Evolutionary conservation across 2,888 invertebrate genomes (phyloP).

Genomic region (Blomia tropicalis): DNA sequence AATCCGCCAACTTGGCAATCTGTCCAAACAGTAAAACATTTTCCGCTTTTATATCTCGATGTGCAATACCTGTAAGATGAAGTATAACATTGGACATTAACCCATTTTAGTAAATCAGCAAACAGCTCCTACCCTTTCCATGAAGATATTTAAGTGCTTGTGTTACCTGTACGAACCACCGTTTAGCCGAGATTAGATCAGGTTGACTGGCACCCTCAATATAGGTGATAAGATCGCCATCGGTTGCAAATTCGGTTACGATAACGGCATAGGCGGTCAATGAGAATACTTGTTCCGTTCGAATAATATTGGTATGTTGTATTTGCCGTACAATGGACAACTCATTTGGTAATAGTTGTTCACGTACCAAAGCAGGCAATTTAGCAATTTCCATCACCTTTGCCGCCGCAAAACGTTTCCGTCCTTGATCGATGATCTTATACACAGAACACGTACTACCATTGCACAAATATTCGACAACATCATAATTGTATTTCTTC

Average conservation of each 20-base stretch:
- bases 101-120: neutral
- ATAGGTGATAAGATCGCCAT: conserved; percentile 8
- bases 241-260: neutral
- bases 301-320: neutral
- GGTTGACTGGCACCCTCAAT: neutral
- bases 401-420: neutral
- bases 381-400: neutral
- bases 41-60: conserved; percentile 12
- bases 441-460: conserved; percentile 4
- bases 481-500: neutral
- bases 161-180: neutral
- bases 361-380: neutral
- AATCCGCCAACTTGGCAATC: neutral
- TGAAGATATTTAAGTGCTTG: neutral
- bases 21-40: neutral
- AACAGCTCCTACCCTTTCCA: neutral
- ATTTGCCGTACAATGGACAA: neutral
- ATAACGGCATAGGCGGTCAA: neutral
- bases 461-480: neutral
- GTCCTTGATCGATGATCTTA: neutral
- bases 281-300: neutral
- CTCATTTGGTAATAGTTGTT: neutral
- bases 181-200: neutral
- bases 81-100: neutral
- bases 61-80: conserved; percentile 7